These are phyloP conservation scores for Anguilla rostrata DNA, from an alignment of 2,113 vertebrate species.

Conservation along the genomic window DNA sequence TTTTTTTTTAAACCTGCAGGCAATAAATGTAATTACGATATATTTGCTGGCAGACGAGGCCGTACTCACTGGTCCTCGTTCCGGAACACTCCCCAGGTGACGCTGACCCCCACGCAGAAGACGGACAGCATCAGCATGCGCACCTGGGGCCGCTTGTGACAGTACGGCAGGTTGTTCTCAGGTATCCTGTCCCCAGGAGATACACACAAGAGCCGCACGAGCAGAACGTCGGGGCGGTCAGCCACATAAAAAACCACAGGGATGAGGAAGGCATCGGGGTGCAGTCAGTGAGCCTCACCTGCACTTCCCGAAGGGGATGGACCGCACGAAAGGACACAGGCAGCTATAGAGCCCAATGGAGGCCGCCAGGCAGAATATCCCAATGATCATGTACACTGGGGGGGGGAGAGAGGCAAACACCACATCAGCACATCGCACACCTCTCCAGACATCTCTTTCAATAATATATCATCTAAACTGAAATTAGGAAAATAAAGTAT, in stretches of 20 bases:
- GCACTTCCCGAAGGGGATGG: constrained; percentile 85
- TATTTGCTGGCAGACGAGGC: no score
- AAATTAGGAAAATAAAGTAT: not conserved
- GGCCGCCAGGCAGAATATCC: constrained; percentile 90
- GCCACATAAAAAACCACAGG: not conserved
- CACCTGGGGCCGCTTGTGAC: constrained; percentile 85
- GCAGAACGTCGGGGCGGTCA: not conserved
- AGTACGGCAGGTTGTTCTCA: constrained; percentile 86
- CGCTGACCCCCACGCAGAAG: constrained; percentile 77
- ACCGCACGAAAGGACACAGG: constrained; percentile 83
- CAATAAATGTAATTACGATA: no score
- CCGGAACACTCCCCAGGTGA: constrained; percentile 88
- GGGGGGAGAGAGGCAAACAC: not conserved
- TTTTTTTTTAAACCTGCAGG: no score
- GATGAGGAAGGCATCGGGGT: not conserved
- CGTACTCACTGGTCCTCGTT: constrained; percentile 91
- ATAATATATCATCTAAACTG: not conserved
- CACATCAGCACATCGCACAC: not conserved
- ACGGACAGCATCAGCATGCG: constrained; percentile 81
- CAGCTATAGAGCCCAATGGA: constrained; percentile 92
- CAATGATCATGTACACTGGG: constrained; percentile 87
- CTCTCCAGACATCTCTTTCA: not conserved
- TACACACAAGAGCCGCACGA: constrained; percentile 7
- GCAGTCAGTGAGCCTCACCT: constrained; percentile 69
- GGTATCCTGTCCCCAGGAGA: constrained; percentile 66